phyloP scores from a whole-genome alignment of 1,140 invertebrate species.

The Drosophila watanabei region DNA sequence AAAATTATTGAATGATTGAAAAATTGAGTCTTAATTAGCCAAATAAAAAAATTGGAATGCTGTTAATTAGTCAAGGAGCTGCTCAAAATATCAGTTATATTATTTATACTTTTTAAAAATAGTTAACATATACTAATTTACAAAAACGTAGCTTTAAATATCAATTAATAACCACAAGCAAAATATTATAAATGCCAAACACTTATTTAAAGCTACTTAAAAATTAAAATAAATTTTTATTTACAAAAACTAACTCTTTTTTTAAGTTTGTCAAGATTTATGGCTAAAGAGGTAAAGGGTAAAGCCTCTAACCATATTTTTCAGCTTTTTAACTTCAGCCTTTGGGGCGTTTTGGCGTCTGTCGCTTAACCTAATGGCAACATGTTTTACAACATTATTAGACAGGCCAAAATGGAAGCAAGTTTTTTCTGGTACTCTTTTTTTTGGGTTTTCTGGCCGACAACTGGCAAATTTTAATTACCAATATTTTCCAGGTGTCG shows the following conservation, averaged over 20 bases:
- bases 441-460: conserved; percentile 22
- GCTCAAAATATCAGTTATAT: not conserved
- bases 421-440: conserved; percentile 11
- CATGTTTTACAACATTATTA: conserved; percentile 83
- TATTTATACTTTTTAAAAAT: not conserved
- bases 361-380: conserved; percentile 73
- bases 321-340: conserved; percentile 26
- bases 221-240: not conserved
- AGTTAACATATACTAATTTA: not conserved
- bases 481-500: conserved; percentile 80
- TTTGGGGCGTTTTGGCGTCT: conserved; percentile 64
- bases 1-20: too few species aligned
- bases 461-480: conserved; percentile 77
- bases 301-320: conserved; percentile 20
- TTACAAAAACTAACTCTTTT: not conserved
- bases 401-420: conserved; percentile 55
- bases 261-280: conserved; percentile 6
- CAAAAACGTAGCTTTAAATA: not conserved
- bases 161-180: too few species aligned
- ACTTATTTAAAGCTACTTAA: not conserved
- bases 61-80: not conserved
- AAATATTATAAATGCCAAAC: not conserved
- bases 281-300: conserved; percentile 32
- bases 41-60: not conserved
- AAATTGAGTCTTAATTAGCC: not conserved